phyloP scores from a whole-genome alignment of 2,113 vertebrate genomes.

The Pampusana beccarii region DNA sequence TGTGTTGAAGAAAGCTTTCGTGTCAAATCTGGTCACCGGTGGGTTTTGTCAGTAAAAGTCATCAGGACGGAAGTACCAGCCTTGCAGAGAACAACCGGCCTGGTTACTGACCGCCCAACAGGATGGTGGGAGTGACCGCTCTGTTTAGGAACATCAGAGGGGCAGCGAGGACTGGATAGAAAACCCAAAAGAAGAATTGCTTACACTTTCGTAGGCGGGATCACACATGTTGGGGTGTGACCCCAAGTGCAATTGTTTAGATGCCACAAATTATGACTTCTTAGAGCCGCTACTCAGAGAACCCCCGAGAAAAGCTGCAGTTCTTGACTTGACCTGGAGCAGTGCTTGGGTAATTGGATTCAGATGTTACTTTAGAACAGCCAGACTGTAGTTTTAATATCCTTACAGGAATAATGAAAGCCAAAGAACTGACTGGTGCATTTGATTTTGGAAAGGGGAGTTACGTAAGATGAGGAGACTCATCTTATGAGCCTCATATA shows the following conservation, averaged over 20 bases:
- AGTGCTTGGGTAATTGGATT: not conserved
- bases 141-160: not conserved
- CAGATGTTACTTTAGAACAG: slow-evolving; percentile 12
- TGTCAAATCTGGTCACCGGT: not conserved
- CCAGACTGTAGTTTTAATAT: not conserved
- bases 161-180: not conserved
- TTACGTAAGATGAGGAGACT: not conserved
- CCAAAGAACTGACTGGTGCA: not conserved
- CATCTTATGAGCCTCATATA: not conserved
- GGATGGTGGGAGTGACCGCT: not conserved
- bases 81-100: not conserved
- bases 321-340: not conserved
- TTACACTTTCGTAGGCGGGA: not conserved
- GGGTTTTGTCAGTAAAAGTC: not conserved
- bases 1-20: not conserved
- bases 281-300: not conserved
- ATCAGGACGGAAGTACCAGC: not conserved
- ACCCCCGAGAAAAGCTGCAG: not conserved
- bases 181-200: not conserved
- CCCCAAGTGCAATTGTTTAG: not conserved
- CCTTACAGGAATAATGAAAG: slow-evolving; percentile 14
- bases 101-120: not conserved
- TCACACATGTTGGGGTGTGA: rapidly evolving
- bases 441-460: not conserved
- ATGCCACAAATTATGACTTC: not conserved